Base-by-base conservation (phyloP, 1,140 invertebrate genomes). In the Hylaeus volcanicus region DNA sequence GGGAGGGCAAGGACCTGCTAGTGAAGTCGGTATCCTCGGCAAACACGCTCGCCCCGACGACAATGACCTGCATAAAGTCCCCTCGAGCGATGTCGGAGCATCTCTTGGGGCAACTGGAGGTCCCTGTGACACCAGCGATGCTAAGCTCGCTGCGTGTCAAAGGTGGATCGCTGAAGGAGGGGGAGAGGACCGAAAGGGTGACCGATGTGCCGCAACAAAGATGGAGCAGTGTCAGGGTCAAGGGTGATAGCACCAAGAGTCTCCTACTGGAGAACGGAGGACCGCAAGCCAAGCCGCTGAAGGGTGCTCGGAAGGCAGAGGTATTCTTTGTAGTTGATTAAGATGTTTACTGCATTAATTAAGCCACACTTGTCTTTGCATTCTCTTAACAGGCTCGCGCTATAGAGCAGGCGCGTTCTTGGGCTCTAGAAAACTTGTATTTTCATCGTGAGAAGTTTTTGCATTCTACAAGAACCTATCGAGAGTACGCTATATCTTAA, bases 11-110 rank as follows among this genome's bases (percentile, higher is more conserved):
- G 74, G 89, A 90, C 78, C 75, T 91, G 3, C 71, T 91, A 45
- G 89, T 92, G 8, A 91, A 93, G 84, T 93, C 92, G 9, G 89
- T 92, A 0, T 91, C 90, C 0, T 89, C 91, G 26, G 90, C 90
- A 77, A 92, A 92, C 88, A 91, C 92, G 86, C 89, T 93, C 79
- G 89, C 90, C 11, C 89, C 90, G 5, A 88, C 86, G n/a, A 91
- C 91, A 37, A 93, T 93, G 93, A 92, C 92, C 8, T 92, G 91
- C 83, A 92, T 93, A 69, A 93, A 93, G 83, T 93, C 92, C 77
- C 91, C 93, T 79, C 84, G 90, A 88, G 88, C 91, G 68, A 93
- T 93, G 92, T 93, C 93, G 82, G 92, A 93, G 87, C 92, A 93
- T 89, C 91, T 93, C 76, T 79, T 93, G 85, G 92, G 89, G 74